A percentile compares a stretch with the other conserved stretches of the same genome.
These are phyloP conservation scores for Euphonia xanthogaster DNA, from an alignment of 2,797 vertebrate genomes.

Conservation along the genomic window DNA sequence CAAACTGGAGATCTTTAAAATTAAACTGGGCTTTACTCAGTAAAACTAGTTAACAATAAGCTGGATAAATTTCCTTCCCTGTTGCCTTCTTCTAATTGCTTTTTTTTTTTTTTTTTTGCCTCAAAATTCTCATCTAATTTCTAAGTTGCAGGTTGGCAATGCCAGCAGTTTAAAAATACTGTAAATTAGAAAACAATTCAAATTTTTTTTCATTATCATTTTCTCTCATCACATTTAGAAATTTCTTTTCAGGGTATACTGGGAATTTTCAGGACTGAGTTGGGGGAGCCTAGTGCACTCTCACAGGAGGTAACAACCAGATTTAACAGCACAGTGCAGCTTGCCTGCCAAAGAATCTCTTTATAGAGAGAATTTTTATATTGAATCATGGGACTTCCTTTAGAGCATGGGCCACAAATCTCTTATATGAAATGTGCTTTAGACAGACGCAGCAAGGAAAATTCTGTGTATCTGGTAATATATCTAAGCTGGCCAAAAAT, in stretches of 20 bases:
- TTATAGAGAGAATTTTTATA: slow-evolving; percentile 63
- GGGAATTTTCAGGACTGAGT: slow-evolving; percentile 34
- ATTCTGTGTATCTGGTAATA: neutral
- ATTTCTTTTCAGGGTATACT: neutral
- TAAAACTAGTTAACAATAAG: neutral
- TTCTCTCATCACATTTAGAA: neutral
- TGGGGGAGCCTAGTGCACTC: slow-evolving; percentile 36
- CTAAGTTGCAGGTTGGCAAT: neutral
- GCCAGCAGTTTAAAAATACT: neutral
- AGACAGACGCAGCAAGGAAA: slow-evolving; percentile 18
- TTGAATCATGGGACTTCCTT: slow-evolving; percentile 10
- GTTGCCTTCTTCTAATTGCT: neutral
- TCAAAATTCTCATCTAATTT: neutral
- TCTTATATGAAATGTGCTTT: neutral
- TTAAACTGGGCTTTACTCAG: neutral
- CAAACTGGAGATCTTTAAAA: neutral
- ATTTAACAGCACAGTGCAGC: slow-evolving; percentile 52
- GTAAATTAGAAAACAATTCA: neutral
- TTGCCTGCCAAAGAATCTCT: slow-evolving; percentile 50
- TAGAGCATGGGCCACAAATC: neutral
- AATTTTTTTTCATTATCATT: slow-evolving; percentile 8
- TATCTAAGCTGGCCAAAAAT: slow-evolving; percentile 9
- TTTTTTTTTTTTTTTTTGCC: neutral
- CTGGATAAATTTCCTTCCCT: neutral
- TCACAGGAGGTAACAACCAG: slow-evolving; percentile 59